A percentile compares a stretch with the other conserved stretches of the same genome.
These are phyloP conservation scores for Glomeris maerens DNA, from an alignment of 1,140 invertebrate genomes.

Conservation along the genomic window DNA sequence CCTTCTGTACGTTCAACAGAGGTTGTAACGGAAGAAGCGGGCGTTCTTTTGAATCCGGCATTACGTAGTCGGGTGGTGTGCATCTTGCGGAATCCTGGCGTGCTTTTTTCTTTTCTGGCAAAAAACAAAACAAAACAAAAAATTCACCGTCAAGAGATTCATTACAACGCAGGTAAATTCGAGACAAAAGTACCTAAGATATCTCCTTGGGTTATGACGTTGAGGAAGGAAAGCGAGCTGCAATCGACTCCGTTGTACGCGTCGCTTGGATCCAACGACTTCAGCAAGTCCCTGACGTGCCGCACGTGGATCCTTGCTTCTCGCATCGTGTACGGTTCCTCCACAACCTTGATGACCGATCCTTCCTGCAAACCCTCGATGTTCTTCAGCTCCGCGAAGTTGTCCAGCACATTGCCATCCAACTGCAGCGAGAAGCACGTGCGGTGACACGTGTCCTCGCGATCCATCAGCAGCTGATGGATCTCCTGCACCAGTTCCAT, in stretches of 20 bases:
- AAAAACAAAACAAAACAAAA: conserved; percentile 10
- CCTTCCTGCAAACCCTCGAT: conserved; percentile 91
- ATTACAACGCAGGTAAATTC: conserved; percentile 9
- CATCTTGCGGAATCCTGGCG: conserved; percentile 83
- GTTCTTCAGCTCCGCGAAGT: conserved; percentile 93
- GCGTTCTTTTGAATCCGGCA: conserved; percentile 74
- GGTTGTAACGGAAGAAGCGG: conserved; percentile 79
- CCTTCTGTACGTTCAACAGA: conserved; percentile 67
- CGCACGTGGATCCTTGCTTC: conserved; percentile 94
- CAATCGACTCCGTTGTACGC: conserved; percentile 92
- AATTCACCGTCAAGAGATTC: conserved; percentile 6
- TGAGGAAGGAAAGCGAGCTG: conserved; percentile 87
- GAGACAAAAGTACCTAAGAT: conserved; percentile 32
- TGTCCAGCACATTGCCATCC: conserved; percentile 83
- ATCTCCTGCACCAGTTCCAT: conserved; percentile 99
- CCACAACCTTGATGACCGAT: conserved; percentile 70
- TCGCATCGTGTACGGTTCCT: conserved; percentile 91
- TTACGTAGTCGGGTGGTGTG: conserved; percentile 90
- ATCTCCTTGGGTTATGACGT: conserved; percentile 82
- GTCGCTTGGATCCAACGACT: conserved; percentile 81
- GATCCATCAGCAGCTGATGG: conserved; percentile 91
- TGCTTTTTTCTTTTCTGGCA: conserved; percentile 69
- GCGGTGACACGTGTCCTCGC: conserved; percentile 92
- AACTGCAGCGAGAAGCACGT: conserved; percentile 96
- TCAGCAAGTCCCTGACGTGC: conserved; percentile 88